A percentile compares a stretch with the other conserved stretches of the same genome.
Conservation (phyloP, 2,888 invertebrate genomes). For the Chloromyia formosa region DNA sequence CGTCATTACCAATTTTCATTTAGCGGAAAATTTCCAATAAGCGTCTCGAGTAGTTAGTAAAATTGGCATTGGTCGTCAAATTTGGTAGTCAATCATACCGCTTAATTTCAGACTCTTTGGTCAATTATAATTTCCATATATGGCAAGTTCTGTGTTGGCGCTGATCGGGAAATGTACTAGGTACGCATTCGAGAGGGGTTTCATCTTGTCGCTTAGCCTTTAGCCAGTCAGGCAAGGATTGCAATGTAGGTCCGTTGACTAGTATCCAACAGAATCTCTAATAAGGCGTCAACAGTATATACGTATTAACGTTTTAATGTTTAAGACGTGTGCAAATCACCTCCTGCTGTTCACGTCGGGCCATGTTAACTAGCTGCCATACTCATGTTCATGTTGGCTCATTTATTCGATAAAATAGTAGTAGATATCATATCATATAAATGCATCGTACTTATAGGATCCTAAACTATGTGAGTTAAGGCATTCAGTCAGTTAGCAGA, state of each 20-base stretch:
- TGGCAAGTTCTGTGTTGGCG: not conserved
- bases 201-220: not conserved
- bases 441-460: not conserved
- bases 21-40: constrained; percentile 16
- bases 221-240: not conserved
- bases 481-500: not conserved
- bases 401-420: constrained; percentile 1
- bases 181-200: not conserved
- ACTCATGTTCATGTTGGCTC: constrained; percentile 11
- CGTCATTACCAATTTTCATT: constrained; percentile 2
- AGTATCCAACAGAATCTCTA: constrained; percentile 36
- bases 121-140: constrained; percentile 38
- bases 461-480: not conserved
- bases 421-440: not conserved
- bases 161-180: not conserved
- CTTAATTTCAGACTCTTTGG: constrained; percentile 32
- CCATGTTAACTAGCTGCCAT: constrained; percentile 18
- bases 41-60: not conserved
- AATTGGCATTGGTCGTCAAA: constrained; percentile 12
- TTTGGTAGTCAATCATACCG: constrained; percentile 39
- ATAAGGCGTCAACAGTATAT: constrained; percentile 36
- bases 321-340: constrained; percentile 38
- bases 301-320: constrained; percentile 23
- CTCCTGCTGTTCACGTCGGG: constrained; percentile 33
- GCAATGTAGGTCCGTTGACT: not conserved